A percentile compares a stretch with the other conserved stretches of the same genome.
Evolutionary conservation across 1,140 invertebrate species (phyloP).

Genomic region (Orius laevigatus): DNA sequence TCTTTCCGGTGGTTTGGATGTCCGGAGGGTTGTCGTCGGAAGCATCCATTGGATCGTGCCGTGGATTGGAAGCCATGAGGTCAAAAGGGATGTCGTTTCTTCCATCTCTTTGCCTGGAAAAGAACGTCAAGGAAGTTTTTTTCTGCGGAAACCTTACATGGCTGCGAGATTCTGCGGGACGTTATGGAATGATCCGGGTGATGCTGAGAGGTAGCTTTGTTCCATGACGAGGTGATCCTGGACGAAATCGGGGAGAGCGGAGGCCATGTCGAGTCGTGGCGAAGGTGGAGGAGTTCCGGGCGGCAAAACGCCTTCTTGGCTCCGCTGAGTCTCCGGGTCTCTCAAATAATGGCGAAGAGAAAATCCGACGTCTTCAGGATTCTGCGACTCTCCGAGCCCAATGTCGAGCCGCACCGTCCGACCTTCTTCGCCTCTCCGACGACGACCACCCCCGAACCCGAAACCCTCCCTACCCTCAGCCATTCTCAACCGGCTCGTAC

Average conservation of each 20-base stretch:
- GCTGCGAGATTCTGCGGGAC: no score
- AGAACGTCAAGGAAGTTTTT: no score
- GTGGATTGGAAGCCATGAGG: no score
- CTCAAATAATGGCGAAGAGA: conserved; percentile 3
- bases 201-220: conserved; percentile 27
- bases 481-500: no score
- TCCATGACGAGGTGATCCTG: conserved; percentile 42
- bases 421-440: no score
- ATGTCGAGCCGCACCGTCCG: conserved; percentile 1
- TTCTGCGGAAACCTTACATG: no score
- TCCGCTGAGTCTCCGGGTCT: conserved; percentile 1
- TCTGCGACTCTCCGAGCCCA: conserved; percentile 1
- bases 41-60: no score
- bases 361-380: not conserved
- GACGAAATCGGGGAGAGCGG: conserved; percentile 39
- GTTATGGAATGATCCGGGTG: no score
- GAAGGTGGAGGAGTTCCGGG: not conserved
- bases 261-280: conserved; percentile 22
- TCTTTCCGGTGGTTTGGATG: conserved; percentile 26
- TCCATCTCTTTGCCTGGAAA: no score
- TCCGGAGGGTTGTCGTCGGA: conserved; percentile 20
- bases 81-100: no score
- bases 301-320: not conserved
- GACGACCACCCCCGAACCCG: no score
- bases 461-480: no score